Evolutionary conservation across 1,140 invertebrate species (phyloP).

Genomic region (Lasioglossum baleicum): DNA sequence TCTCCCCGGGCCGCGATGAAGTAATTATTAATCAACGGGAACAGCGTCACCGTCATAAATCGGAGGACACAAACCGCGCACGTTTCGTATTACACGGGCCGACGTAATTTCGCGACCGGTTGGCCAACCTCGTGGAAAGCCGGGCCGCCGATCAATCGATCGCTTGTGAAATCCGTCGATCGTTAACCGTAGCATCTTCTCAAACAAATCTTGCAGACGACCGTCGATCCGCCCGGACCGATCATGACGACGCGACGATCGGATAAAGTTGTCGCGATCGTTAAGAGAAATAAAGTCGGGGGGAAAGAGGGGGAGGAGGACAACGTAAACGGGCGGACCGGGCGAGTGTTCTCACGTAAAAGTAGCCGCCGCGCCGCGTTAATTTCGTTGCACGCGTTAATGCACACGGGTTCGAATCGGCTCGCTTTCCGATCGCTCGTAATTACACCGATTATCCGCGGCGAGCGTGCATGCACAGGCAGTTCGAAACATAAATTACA

Average conservation of each 20-base stretch:
- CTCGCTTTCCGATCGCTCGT: slow-evolving; percentile 27
- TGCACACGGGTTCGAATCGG: neutral
- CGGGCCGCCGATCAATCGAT: neutral
- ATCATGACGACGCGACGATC: too few relatives aligned
- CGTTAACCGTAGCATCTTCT: neutral
- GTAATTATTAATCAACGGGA: neutral
- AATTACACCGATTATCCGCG: slow-evolving; percentile 38
- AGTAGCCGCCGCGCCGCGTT: neutral
- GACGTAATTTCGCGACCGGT: neutral
- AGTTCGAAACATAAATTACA: slow-evolving; percentile 29
- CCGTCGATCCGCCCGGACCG: too few relatives aligned
- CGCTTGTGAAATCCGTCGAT: neutral
- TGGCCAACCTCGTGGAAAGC: neutral
- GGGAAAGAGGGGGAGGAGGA: neutral
- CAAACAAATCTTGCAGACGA: neutral
- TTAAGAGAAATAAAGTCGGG: neutral
- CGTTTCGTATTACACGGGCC: neutral
- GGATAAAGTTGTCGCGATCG: neutral
- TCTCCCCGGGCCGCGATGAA: neutral
- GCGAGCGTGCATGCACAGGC: slow-evolving; percentile 18
- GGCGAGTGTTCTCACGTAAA: slow-evolving; percentile 21
- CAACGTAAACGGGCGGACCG: neutral
- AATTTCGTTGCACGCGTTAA: slow-evolving; percentile 40
- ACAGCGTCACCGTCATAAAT: neutral
- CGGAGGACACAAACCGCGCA: neutral